A percentile compares a stretch with the other conserved stretches of the same genome.
Evolutionary conservation across 2,888 invertebrate genomes (phyloP).

Genomic region (Tigriopus californicus): DNA sequence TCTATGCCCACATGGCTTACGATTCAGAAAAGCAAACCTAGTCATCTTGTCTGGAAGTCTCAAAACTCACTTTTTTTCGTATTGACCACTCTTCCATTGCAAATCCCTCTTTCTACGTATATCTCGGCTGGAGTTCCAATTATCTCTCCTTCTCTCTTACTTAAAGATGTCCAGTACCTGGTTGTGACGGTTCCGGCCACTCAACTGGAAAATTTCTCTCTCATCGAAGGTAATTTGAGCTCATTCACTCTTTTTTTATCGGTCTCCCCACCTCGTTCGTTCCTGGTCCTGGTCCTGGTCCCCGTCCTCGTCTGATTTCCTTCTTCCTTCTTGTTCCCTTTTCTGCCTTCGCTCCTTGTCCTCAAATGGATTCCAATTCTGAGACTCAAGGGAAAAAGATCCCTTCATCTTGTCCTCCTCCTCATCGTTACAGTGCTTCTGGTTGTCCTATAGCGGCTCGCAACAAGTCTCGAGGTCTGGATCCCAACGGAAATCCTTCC

Average conservation of each 20-base stretch:
- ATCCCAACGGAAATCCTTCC: constrained; percentile 25
- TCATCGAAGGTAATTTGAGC: constrained; percentile 22
- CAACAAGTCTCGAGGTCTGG: constrained; percentile 71
- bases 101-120: no score
- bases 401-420: not conserved
- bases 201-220: constrained; percentile 50
- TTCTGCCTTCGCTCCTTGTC: no score
- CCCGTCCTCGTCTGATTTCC: no score
- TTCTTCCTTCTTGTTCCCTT: no score
- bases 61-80: no score
- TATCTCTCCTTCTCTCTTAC: not conserved
- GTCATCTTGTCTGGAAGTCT: no score
- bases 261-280: not conserved
- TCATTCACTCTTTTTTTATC: not conserved
- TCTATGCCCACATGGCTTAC: no score
- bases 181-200: constrained; percentile 93
- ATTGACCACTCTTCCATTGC: no score
- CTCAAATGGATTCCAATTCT: not conserved
- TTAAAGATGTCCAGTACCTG: constrained; percentile 35
- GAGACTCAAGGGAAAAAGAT: not conserved
- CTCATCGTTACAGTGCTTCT: constrained; percentile 50
- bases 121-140: not conserved
- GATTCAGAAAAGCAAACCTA: no score
- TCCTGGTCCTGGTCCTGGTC: no score
- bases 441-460: constrained; percentile 90